phyloP scores from a whole-genome alignment of 2,888 invertebrate species.

The Cybosia mesomella region DNA sequence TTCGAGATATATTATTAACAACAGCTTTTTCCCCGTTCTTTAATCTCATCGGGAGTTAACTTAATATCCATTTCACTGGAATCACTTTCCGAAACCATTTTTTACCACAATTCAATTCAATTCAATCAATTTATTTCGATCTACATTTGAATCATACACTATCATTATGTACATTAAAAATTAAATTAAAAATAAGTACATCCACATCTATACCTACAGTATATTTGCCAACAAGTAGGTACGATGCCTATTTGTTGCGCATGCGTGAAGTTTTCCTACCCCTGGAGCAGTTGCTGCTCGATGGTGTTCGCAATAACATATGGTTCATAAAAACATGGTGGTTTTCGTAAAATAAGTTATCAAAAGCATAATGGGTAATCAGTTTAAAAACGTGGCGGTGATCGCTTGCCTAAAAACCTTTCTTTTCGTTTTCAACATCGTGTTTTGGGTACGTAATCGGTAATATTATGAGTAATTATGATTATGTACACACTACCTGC shows the following conservation, averaged over 20 bases:
- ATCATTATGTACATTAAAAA: too few relatives aligned
- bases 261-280: constrained; percentile 59
- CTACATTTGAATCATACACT: too few relatives aligned
- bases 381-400: constrained; percentile 90
- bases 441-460: constrained; percentile 91
- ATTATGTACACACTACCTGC: background rate
- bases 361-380: constrained; percentile 87
- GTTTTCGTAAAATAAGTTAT: constrained; percentile 24
- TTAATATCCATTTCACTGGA: too few relatives aligned
- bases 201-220: background rate
- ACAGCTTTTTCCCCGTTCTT: too few relatives aligned
- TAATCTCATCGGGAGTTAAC: too few relatives aligned
- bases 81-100: too few relatives aligned
- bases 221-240: constrained; percentile 67
- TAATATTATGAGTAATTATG: constrained; percentile 35
- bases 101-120: too few relatives aligned
- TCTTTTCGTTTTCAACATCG: constrained; percentile 92
- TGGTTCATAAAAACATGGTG: constrained; percentile 31
- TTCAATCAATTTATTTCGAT: too few relatives aligned
- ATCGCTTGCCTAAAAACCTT: constrained; percentile 93
- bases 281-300: constrained; percentile 34
- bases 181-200: too few relatives aligned
- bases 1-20: too few relatives aligned
- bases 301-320: constrained; percentile 24
- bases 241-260: constrained; percentile 70